phyloP scores from a whole-genome alignment of 2,113 vertebrate species.

The Stigmatopora nigra region DNA sequence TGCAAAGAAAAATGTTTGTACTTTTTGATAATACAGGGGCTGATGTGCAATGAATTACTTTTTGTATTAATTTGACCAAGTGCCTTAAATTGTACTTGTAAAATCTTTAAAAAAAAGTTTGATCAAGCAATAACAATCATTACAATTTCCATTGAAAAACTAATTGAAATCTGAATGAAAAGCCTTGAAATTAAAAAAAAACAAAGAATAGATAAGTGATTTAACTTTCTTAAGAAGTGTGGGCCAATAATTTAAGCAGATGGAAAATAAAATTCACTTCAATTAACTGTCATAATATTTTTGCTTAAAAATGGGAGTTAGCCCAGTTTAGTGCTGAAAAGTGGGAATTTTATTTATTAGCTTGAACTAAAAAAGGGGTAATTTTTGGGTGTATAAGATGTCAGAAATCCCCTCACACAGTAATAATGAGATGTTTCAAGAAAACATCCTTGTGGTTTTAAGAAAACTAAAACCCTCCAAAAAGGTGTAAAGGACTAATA shows the following conservation, averaged over 20 bases:
- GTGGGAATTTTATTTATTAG: not conserved
- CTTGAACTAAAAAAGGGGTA: not conserved
- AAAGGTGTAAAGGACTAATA: not conserved
- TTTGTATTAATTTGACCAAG: not conserved
- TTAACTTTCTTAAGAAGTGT: too few species aligned
- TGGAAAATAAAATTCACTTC: too few species aligned
- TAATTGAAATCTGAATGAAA: too few species aligned
- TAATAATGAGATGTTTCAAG: not conserved
- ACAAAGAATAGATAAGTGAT: too few species aligned
- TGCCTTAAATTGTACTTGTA: not conserved
- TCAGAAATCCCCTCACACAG: not conserved
- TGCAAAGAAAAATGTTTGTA: not conserved
- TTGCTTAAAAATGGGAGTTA: not conserved
- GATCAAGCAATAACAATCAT: too few species aligned
- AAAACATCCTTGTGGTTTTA: not conserved
- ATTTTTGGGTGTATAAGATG: not conserved
- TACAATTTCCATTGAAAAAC: too few species aligned
- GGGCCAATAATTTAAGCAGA: too few species aligned
- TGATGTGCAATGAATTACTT: constrained; percentile 6
- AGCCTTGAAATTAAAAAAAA: too few species aligned
- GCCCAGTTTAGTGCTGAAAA: not conserved
- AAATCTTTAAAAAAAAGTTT: too few species aligned
- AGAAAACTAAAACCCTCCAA: not conserved
- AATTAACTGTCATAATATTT: too few species aligned
- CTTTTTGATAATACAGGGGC: not conserved